These are phyloP conservation scores for Lagria hirta DNA, from an alignment of 2,888 invertebrate species.

Conservation along the genomic window DNA sequence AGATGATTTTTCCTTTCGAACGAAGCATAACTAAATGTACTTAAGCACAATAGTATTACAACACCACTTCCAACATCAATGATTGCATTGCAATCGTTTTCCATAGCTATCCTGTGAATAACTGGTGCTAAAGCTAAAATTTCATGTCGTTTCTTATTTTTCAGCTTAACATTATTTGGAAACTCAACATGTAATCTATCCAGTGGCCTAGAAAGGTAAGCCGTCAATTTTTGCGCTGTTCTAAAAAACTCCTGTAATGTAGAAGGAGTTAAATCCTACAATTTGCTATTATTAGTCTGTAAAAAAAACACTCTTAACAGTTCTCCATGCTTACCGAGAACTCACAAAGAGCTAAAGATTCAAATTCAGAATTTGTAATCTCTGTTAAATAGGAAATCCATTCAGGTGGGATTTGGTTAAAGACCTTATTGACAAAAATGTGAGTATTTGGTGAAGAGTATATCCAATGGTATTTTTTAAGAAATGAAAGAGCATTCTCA, in stretches of 20 bases:
- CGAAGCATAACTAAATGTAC: too few relatives aligned
- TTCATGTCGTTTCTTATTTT: constrained; percentile 71
- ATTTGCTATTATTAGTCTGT: constrained; percentile 13
- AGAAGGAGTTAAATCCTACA: constrained; percentile 51
- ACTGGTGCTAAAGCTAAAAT: constrained; percentile 63
- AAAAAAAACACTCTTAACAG: neutral
- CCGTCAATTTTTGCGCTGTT: constrained; percentile 46
- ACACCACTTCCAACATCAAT: constrained; percentile 76
- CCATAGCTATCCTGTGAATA: constrained; percentile 57
- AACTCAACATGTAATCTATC: too few relatives aligned
- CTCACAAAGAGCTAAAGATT: constrained; percentile 52
- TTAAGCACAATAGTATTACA: too few relatives aligned
- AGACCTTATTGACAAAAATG: constrained; percentile 58
- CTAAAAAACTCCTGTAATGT: constrained; percentile 53
- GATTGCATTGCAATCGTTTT: constrained; percentile 56
- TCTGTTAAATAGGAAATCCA: constrained; percentile 56
- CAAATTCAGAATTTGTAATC: constrained; percentile 54
- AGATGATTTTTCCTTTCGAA: too few relatives aligned
- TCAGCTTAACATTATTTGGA: constrained; percentile 52
- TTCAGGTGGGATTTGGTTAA: constrained; percentile 59
- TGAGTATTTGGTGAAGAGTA: constrained; percentile 67
- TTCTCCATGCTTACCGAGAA: constrained; percentile 35
- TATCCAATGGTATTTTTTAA: constrained; percentile 63
- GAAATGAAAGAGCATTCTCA: constrained; percentile 58
- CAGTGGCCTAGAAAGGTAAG: too few relatives aligned